phyloP scores from a whole-genome alignment of 2,888 invertebrate genomes.

The Chrysotoxum bicinctum region DNA sequence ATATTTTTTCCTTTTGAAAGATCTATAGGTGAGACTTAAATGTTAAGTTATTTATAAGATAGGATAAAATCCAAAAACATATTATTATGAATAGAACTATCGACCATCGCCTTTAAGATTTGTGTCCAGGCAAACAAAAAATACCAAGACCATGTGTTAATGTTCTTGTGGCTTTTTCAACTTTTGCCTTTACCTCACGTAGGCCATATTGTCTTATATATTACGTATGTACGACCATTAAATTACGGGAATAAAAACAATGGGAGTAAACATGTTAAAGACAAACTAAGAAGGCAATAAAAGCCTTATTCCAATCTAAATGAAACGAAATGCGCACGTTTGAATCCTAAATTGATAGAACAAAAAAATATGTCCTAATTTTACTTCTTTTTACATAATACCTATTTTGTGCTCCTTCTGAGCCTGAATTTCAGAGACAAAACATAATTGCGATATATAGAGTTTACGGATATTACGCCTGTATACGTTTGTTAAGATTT shows the following conservation, averaged over 20 bases:
- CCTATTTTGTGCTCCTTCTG: background rate
- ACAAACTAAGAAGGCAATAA: conserved; percentile 22
- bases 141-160: conserved; percentile 14
- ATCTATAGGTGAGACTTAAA: background rate
- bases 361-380: background rate
- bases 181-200: conserved; percentile 1
- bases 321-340: conserved; percentile 19
- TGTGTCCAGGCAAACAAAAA: background rate
- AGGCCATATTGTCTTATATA: background rate
- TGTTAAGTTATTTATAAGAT: background rate
- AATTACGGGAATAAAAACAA: conserved; percentile 16
- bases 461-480: background rate
- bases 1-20: background rate
- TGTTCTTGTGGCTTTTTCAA: conserved; percentile 2
- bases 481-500: background rate
- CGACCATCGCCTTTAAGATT: background rate
- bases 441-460: background rate
- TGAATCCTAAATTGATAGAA: conserved; percentile 1
- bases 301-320: conserved; percentile 13
- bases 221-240: background rate
- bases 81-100: background rate
- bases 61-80: background rate
- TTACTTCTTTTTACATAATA: background rate
- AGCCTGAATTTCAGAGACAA: background rate
- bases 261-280: conserved; percentile 5